phyloP scores from a whole-genome alignment of 2,113 vertebrate species.

The Cyrtonyx montezumae region DNA sequence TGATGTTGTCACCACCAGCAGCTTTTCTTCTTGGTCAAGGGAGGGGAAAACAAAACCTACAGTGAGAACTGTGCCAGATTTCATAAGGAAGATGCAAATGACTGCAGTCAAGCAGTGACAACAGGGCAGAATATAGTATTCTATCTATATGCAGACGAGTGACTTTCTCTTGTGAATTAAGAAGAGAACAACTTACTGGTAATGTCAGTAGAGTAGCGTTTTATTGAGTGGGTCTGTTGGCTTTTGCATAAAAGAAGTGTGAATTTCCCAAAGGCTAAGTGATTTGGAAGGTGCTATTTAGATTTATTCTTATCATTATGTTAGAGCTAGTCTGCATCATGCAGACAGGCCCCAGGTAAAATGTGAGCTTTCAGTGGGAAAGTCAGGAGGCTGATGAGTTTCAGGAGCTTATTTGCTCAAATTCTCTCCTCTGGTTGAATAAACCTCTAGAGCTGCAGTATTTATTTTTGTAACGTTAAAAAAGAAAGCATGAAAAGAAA shows the following conservation, averaged over 20 bases:
- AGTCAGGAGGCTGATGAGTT: background rate
- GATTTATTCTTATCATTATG: conserved; percentile 18
- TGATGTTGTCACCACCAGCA: background rate
- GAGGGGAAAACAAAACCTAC: background rate
- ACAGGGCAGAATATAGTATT: background rate
- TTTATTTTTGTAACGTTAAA: conserved; percentile 19
- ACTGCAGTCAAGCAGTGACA: background rate
- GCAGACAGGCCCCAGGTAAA: conserved; percentile 23
- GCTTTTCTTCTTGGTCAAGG: background rate
- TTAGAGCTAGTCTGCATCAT: background rate
- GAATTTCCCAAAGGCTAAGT: conserved; percentile 47
- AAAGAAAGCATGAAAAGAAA: background rate
- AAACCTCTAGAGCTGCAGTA: background rate
- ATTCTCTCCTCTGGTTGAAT: background rate
- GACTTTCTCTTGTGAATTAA: background rate
- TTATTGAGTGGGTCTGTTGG: background rate
- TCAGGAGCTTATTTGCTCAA: conserved; percentile 9
- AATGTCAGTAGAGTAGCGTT: background rate
- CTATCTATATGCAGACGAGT: background rate
- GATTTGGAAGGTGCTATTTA: conserved; percentile 26
- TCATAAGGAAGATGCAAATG: background rate
- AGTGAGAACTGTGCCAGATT: background rate
- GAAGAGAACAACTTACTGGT: background rate
- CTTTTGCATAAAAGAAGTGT: background rate
- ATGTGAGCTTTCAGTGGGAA: background rate